phyloP scores from a whole-genome alignment of 2,797 vertebrate genomes.

The Scyliorhinus canicula region DNA sequence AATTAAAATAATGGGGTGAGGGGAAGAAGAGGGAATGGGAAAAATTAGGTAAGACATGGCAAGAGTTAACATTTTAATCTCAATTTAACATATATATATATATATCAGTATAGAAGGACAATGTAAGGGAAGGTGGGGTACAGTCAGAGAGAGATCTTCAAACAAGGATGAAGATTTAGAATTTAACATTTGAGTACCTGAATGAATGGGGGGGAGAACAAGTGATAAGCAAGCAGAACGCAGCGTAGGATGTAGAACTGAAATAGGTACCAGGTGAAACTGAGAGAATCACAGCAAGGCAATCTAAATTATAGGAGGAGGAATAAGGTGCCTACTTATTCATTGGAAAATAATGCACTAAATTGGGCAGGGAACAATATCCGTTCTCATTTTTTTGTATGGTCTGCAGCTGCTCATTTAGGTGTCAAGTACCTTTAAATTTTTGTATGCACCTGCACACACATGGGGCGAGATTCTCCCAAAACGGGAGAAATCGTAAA shows the following conservation, averaged over 20 bases:
- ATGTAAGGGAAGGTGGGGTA: neutral
- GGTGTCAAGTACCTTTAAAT: neutral
- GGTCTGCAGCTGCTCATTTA: neutral
- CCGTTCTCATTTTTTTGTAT: neutral
- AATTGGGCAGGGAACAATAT: neutral
- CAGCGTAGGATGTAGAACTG: neutral
- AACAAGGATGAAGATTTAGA: neutral
- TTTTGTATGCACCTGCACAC: neutral
- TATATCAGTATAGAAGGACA: neutral
- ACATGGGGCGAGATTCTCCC: too few species aligned
- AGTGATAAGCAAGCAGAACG: neutral
- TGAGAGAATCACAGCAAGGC: neutral
- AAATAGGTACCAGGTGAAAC: neutral
- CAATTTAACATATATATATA: neutral
- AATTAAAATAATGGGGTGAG: neutral
- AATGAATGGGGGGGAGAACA: neutral
- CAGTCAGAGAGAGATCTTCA: neutral
- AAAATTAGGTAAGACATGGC: neutral
- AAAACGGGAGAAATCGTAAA: too few species aligned
- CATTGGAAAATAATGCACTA: neutral
- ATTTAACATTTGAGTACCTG: neutral
- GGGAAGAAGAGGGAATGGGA: neutral
- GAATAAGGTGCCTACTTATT: neutral
- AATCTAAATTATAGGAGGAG: neutral
- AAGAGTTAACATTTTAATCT: neutral